These are phyloP conservation scores for Drosophila koepferae DNA, from an alignment of 2,888 invertebrate genomes.

Conservation along the genomic window DNA sequence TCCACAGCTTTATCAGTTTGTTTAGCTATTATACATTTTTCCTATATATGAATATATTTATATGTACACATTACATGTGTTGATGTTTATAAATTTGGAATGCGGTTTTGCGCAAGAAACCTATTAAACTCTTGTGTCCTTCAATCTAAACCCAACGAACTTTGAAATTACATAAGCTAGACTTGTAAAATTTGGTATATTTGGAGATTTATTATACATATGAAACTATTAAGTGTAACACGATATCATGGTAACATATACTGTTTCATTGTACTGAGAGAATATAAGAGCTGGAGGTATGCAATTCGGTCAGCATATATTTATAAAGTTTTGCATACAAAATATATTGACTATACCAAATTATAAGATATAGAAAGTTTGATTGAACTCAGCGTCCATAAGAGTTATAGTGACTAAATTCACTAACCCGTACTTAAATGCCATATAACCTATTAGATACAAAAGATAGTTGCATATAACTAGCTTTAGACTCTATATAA, in stretches of 20 bases:
- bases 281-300: no score
- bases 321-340: not conserved
- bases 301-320: not conserved
- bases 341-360: not conserved
- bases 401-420: not conserved
- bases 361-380: not conserved
- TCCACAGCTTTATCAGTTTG: conserved; percentile 11
- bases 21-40: not conserved
- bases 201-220: not conserved
- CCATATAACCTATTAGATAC: not conserved
- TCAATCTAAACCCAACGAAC: not conserved
- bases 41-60: conserved; percentile 2
- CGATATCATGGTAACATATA: not conserved
- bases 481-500: not conserved
- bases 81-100: not conserved
- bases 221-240: not conserved
- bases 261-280: not conserved
- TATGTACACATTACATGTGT: not conserved
- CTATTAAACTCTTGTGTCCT: not conserved
- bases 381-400: no score
- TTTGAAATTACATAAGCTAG: not conserved
- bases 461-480: not conserved
- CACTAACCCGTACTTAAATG: not conserved
- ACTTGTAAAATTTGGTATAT: not conserved
- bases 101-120: not conserved